Base-by-base conservation (phyloP, 2,888 invertebrate species). In the Lomographa bimaculata region DNA sequence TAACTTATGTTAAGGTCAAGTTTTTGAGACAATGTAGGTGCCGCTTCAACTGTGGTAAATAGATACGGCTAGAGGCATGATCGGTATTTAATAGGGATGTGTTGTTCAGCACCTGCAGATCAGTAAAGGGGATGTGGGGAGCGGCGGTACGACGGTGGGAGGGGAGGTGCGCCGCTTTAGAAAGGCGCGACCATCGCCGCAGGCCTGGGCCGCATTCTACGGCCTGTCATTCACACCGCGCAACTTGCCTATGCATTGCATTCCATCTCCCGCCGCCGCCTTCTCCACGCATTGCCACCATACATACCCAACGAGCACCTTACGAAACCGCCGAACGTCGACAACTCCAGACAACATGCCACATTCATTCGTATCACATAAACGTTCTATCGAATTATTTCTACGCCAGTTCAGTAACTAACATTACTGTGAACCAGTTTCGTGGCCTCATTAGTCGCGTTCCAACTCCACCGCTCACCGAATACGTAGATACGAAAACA, bases 121-220 rank as follows among this genome's bases (percentile, higher is more conserved):
- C 67, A 68, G 68, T 65, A 64, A 65, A 78, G 68, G 75, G 77
- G 71, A 71, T 66, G 70, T 64, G 66, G 62, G 66, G 69, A 60
- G 65, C 60, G 58, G 72, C 57, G 71, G 58, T 10, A 53, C 45
- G 69, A 70, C 63, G 64, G 71, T 59, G 71, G 54, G 51, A 44
- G 71, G 73, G 73, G 73, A 65, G 65, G 72, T 79, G 80, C 78
- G 83, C 85, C 86, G 86, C 89, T 89, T 89, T 89, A 89, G 87
- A 89, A 89, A 89, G 87, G 87, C 87, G 87, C 89, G 85, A 89
- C 89, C 83, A 86, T 86, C 78, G 87, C 87, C 87, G 75, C 84
- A 73, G 87, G 89, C 89, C 75, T 76, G 81, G 76, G 84, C 87
- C 87, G 85, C 89, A 89, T 89, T 89, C 89, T 89, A 89, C 83